Evolutionary conservation across 2,113 vertebrate species (phyloP), one percentile per base, ranked within the genome.

Genomic region (Atractosteus spatula): DNA sequence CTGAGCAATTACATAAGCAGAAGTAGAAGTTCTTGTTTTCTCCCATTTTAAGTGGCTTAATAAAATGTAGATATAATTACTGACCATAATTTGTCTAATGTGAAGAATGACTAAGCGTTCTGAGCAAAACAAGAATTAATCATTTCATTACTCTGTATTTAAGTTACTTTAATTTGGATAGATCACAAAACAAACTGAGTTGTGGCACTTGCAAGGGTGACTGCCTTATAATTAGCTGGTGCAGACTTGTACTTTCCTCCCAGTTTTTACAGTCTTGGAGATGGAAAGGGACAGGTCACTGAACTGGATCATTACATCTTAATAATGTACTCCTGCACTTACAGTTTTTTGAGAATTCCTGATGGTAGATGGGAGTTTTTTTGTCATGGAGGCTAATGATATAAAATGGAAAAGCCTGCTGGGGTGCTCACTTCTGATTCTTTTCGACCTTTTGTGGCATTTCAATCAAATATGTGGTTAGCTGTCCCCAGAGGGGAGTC

Each of bases 231-330:
- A 74, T 74, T 69, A 61, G 14, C 13, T 44, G 61, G 41, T 29
- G 16, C 67, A 56, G 41, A 44, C 7, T 4, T 7, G 47, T 7
- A 14, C 62, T 55, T 65, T 6, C 1, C 11, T 73, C 62, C 43
- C n/a, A 7, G 17, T 63, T 75, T 73, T 73, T 17, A 68, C 41
- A 62, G 62, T 68, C 17, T 41, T n/a, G 54, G 68, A 45, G 14
- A 14, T 47, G 59, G 57, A 56, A 55, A 17, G 51, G 68, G 74
- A 73, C 75, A 62, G 71, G 70, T 66, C 73, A 72, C 6, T 72
- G 82, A 76, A 73, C 74, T 79, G 74, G 75, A 80, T 77, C 71
- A 68, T 76, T 72, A 66, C 66, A 57, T 45, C 56, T 71, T 56
- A 65, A 74, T 68, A 75, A 62, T 64, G 76, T 64, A 42, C n/a